Evolutionary conservation across 2,888 invertebrate species (phyloP), one percentile per base, ranked within the genome.

Genomic region (Acanthopleura granulata): DNA sequence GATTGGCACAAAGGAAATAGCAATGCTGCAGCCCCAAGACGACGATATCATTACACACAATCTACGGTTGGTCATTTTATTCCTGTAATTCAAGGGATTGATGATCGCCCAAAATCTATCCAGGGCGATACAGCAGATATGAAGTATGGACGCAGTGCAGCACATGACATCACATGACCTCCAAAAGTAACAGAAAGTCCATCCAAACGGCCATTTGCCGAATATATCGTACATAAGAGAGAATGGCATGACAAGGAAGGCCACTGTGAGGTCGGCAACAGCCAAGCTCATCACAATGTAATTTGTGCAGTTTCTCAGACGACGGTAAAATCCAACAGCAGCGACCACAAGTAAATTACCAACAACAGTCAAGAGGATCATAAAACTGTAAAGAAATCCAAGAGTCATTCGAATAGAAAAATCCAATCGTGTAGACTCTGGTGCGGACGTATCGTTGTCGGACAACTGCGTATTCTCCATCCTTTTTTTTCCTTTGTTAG

Each of bases 101-200:
- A 86, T 89, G 57, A 89, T 89, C 62, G 89, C 89, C 81, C 85
- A 83, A 78, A 86, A 89, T 12, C 89, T 81, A 70, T 86, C 85
- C 49, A 88, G 76, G 16, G 88, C 86, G 57, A 89, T 87, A 77
- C 86, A 81, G 74, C 89, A 89, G 29, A 89, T 80, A 74, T 89
- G 89, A 15, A 89, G 82, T 30, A 89, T 88, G 29, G 88, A 89
- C 3, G 89, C 89, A 0, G 88, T 89, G 74, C 89, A 89, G 76
- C 89, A 89, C 83, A 87, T 89, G 69, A 89, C 88, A 80, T 89
- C 89, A 76, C 88, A 89, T 18, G 88, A 88, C 70, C 88, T 86
- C 87, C 86, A 89, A 66, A 89, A 83, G 79, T 89, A 86, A 75
- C 89, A 89, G 50, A 86, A 83, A 12, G 86, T 77, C 74, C 84